Evolutionary conservation across 2,888 invertebrate species (phyloP).

Genomic region (Acholoe squamosa): DNA sequence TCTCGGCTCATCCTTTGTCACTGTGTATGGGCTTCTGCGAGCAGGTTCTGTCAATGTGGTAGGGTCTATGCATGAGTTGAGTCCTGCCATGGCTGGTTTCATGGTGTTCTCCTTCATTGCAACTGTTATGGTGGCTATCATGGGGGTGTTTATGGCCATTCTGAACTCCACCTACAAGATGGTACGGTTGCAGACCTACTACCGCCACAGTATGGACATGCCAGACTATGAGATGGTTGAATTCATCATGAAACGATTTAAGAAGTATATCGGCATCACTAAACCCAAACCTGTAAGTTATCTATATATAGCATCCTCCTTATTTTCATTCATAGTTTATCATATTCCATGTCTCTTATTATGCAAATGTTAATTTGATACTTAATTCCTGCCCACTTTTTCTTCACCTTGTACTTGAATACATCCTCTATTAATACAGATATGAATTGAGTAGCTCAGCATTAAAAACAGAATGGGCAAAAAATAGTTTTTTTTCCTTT

Average conservation of each 20-base stretch:
- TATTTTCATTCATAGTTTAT: no score
- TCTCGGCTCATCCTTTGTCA: slow-evolving; percentile 79
- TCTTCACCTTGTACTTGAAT: background rate
- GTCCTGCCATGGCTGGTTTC: slow-evolving; percentile 69
- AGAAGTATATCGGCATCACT: slow-evolving; percentile 76
- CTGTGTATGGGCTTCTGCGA: slow-evolving; percentile 81
- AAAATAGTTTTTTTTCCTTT: no score
- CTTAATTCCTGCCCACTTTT: background rate
- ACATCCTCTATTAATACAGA: background rate
- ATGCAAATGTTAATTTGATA: background rate
- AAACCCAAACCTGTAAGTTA: slow-evolving; percentile 79
- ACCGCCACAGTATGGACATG: slow-evolving; percentile 81
- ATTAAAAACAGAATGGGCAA: no score
- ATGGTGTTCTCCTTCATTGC: slow-evolving; percentile 82
- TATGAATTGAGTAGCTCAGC: background rate
- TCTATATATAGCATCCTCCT: background rate
- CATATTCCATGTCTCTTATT: background rate
- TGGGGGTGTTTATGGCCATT: slow-evolving; percentile 83
- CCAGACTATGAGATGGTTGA: slow-evolving; percentile 84
- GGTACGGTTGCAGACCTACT: slow-evolving; percentile 78
- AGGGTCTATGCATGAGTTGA: background rate
- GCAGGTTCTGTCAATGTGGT: slow-evolving; percentile 66
- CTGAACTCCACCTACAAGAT: slow-evolving; percentile 81
- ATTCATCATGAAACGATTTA: slow-evolving; percentile 82
- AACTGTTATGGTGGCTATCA: slow-evolving; percentile 80